Base-by-base conservation (phyloP, 2,113 vertebrate genomes). In the Morphnarchus princeps region DNA sequence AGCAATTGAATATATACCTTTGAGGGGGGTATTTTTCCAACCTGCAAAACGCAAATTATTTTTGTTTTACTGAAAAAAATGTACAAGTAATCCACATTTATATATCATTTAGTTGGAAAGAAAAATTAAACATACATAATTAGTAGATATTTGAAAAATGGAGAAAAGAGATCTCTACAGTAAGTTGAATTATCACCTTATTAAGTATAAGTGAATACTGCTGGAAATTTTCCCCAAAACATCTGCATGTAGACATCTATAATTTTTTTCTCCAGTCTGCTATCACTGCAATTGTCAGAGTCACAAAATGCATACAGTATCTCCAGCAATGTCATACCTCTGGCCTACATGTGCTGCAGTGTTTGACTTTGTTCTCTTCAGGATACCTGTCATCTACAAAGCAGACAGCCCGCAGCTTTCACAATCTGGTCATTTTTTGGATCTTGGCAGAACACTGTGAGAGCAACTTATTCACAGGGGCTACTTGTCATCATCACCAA, bases 301-400 rank as follows among this genome's bases (percentile, higher is more conserved):
- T 69, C 83, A 87, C 40, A 66, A 66, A 95, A 73, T 58, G 73
- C 1, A 3, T 54, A 38, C 24, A 32, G 0, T 69, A 50, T 87
- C 78, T 72, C 45, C 77, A 93, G 66, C 74, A 91, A n/a, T 59
- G 58, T 82, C 89, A 73, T 50, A 85, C 77, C 59, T 63, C 73
- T 95, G 89, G 66, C 54, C 66, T 85, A 59, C 84, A 45, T 63
- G 82, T 70, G 74, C 54, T 92, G 62, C 82, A 86, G 63, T 32
- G 45, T 70, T 92, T 87, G 63, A 92, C 94, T 95, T 92, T 91
- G 72, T 78, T 96, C 92, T 89, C 80, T 45, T 92, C 66, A 90
- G 81, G 89, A 77, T 58, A 91, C 49, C 71, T 94, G 80, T 83
- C 88, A 82, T 67, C 80, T 74, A 63, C 63, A 93, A 87, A 92